A percentile compares a stretch with the other conserved stretches of the same genome.
phyloP scores from a whole-genome alignment of 2,888 invertebrate genomes.

The Mimachlamys varia region DNA sequence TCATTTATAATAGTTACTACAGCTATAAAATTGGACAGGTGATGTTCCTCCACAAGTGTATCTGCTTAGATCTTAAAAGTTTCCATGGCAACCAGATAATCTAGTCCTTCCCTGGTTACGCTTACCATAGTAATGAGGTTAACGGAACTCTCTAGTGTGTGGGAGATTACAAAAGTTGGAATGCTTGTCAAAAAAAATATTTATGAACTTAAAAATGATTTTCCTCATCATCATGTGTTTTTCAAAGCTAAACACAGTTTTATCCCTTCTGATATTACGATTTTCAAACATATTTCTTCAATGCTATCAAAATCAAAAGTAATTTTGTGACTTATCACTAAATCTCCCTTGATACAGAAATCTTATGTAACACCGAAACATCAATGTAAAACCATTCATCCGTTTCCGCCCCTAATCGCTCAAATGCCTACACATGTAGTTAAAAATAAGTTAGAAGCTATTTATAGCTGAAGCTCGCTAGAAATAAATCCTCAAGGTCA shows the following conservation, averaged over 20 bases:
- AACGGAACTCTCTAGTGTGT: background rate
- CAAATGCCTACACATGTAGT: background rate
- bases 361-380: background rate
- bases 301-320: background rate
- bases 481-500: background rate
- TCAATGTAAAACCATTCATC: background rate
- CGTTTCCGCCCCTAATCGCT: background rate
- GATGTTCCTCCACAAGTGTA: background rate
- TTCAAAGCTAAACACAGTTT: background rate
- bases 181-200: background rate
- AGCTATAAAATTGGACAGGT: background rate
- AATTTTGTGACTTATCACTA: background rate
- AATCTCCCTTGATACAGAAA: background rate
- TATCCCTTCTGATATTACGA: background rate
- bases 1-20: background rate
- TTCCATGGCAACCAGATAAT: slow-evolving; percentile 23
- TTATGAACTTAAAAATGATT: background rate
- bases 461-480: background rate
- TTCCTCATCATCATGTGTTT: background rate
- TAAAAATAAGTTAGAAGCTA: background rate
- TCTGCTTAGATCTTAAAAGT: background rate
- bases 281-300: background rate
- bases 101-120: background rate
- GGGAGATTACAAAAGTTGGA: background rate
- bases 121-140: background rate